Evolutionary conservation across 2,113 vertebrate species (phyloP).

Genomic region (Coptodon bakossiorum): DNA sequence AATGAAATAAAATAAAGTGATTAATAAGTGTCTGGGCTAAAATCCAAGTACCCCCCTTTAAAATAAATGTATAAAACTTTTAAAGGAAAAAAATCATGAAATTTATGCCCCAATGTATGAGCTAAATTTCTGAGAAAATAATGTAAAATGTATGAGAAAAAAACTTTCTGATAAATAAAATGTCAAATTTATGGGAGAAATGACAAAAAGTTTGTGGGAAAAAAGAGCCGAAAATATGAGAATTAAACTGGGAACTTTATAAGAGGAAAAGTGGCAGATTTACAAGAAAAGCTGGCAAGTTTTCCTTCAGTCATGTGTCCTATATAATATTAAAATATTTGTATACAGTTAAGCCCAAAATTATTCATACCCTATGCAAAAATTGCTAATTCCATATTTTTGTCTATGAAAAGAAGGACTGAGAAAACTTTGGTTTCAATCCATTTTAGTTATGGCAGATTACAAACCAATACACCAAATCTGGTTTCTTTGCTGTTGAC

Average conservation of each 20-base stretch:
- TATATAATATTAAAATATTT: neutral
- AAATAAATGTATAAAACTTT: neutral
- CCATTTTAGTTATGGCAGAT: too few relatives aligned
- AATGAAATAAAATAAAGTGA: neutral
- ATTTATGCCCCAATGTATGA: neutral
- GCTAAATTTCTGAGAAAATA: neutral
- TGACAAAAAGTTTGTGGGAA: fast-evolving
- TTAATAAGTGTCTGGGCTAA: neutral
- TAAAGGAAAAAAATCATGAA: neutral
- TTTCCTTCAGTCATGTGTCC: neutral
- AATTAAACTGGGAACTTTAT: neutral
- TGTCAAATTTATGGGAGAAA: neutral
- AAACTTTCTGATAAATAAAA: neutral
- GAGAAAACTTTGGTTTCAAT: too few relatives aligned
- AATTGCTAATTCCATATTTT: too few relatives aligned
- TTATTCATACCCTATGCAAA: too few relatives aligned
- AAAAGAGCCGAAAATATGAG: neutral
- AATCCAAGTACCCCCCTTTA: neutral
- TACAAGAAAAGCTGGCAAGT: neutral
- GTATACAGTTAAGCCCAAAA: too few relatives aligned
- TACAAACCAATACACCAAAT: too few relatives aligned
- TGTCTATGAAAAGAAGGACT: too few relatives aligned
- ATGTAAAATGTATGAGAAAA: neutral
- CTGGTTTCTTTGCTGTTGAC: too few relatives aligned
- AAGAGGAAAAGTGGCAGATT: neutral